Evolutionary conservation across 92 coral and sea anemone genomes (phyloP).

Genomic region (Zoanthus solanderi): DNA sequence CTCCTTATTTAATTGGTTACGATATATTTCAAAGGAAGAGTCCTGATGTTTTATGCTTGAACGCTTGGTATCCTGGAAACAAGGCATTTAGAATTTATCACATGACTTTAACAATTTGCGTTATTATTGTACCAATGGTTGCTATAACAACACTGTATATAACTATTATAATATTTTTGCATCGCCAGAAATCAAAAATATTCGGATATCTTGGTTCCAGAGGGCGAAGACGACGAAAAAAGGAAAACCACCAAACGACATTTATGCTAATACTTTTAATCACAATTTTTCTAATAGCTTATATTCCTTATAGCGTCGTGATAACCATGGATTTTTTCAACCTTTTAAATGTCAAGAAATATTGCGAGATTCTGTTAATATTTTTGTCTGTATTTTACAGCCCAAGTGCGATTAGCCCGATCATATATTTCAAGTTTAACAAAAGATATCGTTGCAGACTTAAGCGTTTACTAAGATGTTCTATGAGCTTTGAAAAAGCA

Average conservation of each 20-base stretch:
- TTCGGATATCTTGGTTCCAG: not conserved
- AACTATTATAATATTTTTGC: not conserved
- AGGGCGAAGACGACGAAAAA: constrained; percentile 1
- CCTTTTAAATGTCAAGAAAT: not conserved
- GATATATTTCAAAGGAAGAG: not conserved
- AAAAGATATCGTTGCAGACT: not conserved
- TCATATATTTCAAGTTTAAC: not conserved
- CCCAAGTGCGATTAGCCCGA: constrained; percentile 2
- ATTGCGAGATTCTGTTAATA: constrained; percentile 1
- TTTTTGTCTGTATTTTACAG: constrained; percentile 10
- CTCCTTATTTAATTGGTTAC: not conserved
- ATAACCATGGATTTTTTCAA: not conserved
- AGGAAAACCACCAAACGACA: not conserved
- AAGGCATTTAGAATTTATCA: not conserved
- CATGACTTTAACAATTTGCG: not conserved
- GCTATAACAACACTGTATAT: not conserved
- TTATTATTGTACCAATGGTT: not conserved
- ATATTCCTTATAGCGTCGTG: not conserved
- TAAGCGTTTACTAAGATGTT: not conserved
- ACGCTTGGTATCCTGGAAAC: not conserved
- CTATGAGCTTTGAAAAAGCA: not conserved
- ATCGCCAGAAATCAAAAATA: not conserved
- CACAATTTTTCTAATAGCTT: not conserved
- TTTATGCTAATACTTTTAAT: not conserved
- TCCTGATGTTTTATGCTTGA: not conserved